Evolutionary conservation across 2,797 vertebrate genomes (phyloP).

Genomic region (Sebastolobus altivelis): DNA sequence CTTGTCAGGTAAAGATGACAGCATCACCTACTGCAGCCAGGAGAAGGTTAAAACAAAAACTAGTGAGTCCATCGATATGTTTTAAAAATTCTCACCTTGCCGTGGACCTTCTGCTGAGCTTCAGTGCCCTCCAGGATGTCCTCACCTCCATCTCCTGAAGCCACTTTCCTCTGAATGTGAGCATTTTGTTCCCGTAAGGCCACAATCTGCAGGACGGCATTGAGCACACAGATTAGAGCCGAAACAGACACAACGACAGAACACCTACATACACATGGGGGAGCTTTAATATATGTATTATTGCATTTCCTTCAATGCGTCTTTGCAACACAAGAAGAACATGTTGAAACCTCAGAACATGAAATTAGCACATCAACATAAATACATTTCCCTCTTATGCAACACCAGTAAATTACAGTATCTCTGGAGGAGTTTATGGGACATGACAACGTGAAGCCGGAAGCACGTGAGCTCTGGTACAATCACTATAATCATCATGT

Average conservation of each 20-base stretch:
- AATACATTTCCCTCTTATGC: conserved; percentile 23
- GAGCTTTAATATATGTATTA: background rate
- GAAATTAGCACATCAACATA: background rate
- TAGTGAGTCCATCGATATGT: background rate
- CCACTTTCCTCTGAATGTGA: conserved; percentile 97
- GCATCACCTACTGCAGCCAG: background rate
- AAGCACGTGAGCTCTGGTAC: conserved; percentile 18
- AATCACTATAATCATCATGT: conserved; percentile 65
- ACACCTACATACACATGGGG: background rate
- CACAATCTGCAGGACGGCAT: conserved; percentile 89
- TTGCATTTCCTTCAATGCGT: background rate
- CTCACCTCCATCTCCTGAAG: conserved; percentile 91
- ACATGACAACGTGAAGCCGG: conserved; percentile 2
- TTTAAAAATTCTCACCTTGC: conserved; percentile 88
- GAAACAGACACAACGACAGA: background rate
- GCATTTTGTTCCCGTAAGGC: conserved; percentile 98
- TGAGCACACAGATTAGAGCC: conserved; percentile 35
- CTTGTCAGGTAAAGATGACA: background rate
- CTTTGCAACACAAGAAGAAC: background rate
- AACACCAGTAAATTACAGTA: conserved; percentile 36
- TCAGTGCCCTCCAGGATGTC: conserved; percentile 92
- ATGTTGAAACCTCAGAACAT: conserved; percentile 8
- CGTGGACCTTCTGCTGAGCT: conserved; percentile 91
- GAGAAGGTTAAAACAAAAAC: background rate
- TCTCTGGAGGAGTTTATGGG: conserved; percentile 25